Evolutionary conservation across 64 coral and sea anemone species (phyloP), one percentile per base, ranked within the genome.

Genomic region (Dendrophyllia cribrosa): DNA sequence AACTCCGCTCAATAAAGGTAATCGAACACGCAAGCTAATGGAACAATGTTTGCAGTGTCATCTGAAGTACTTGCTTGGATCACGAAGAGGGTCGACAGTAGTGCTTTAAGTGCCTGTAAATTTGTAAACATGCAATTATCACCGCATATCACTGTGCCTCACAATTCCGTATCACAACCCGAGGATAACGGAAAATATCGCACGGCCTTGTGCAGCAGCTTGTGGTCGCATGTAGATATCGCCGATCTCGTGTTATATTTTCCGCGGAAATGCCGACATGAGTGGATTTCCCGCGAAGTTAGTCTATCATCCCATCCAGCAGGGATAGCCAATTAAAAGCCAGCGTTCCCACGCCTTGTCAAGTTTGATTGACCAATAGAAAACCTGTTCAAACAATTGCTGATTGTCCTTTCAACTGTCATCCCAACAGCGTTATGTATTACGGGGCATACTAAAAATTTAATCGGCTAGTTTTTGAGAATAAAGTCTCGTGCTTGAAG

Each of bases 311-410:
- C 9, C 4, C 17, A 68, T 68, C 43, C 24, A 50, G 13, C 17
- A 48, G 9, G 7, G 80, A 66, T 77, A 89, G 87, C 92, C 92
- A 94, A 94, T 94, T 84, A 89, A 80, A 89, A 43, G 47, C 55
- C 77, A 51, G 76, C 23, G 92, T 94, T 94, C 92, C 92, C 92
- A 94, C 92, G 92, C 80, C 92, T 94, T 94, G 92, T 94, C 92
- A 89, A 56, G 77, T 61, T 56, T 76, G 77, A 48, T 83, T 94
- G 86, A 83, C 92, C 86, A 94, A 94, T 94, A 89, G 92, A 89
- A 82, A 76, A 43, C 23, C 46, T 89, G 72, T 83, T 75, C 86
- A 94, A 94, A 94, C 86, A 89, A 74, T 79, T 51, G 58, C 50
- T 83, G 82, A 89, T 89, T 94, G 92, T 89, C 82, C 72, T 89